Percentiles rank a stretch among this genome's conserved stretches.
These are phyloP conservation scores for Periophthalmus modestus DNA, from an alignment of 2,113 vertebrate species.

Conservation along the genomic window DNA sequence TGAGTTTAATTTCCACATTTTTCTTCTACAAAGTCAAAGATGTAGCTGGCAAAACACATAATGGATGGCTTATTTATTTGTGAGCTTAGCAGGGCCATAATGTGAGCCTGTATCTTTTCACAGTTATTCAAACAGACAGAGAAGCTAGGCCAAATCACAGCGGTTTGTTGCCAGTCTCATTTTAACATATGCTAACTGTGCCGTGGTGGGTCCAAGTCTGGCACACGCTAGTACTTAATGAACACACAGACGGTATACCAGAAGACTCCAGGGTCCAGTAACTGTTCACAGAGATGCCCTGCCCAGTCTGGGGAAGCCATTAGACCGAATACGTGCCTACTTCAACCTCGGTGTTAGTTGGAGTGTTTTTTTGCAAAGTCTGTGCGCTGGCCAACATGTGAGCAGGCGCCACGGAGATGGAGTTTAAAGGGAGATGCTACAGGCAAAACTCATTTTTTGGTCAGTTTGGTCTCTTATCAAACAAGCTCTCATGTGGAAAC, in stretches of 20 bases:
- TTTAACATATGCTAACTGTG: constrained; percentile 42
- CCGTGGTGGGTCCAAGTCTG: constrained; percentile 32
- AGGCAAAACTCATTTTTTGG: too few species aligned
- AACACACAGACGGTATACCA: constrained; percentile 21
- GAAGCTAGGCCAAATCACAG: constrained; percentile 52
- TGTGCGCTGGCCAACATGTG: constrained; percentile 19
- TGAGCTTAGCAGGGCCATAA: constrained; percentile 22
- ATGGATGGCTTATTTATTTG: constrained; percentile 35
- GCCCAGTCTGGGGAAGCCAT: constrained; percentile 60
- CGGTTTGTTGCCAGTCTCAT: constrained; percentile 47
- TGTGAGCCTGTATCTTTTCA: constrained; percentile 12
- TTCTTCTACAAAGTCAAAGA: constrained; percentile 33
- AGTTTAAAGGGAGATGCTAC: constrained; percentile 10
- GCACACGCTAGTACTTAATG: constrained; percentile 30
- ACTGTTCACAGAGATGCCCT: constrained; percentile 31
- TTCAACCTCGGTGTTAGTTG: constrained; percentile 38
- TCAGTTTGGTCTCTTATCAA: too few species aligned
- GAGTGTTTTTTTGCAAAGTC: constrained; percentile 36
- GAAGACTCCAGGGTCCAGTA: constrained; percentile 10
- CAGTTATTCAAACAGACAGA: constrained; percentile 40
- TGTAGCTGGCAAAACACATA: constrained; percentile 24
- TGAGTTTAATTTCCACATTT: constrained; percentile 43
- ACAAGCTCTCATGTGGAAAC: too few species aligned
- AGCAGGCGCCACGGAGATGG: constrained; percentile 27
- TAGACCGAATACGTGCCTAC: constrained; percentile 37